These are phyloP conservation scores for Poeciliopsis turneri DNA, from an alignment of 2,797 vertebrate genomes.

Conservation along the genomic window DNA sequence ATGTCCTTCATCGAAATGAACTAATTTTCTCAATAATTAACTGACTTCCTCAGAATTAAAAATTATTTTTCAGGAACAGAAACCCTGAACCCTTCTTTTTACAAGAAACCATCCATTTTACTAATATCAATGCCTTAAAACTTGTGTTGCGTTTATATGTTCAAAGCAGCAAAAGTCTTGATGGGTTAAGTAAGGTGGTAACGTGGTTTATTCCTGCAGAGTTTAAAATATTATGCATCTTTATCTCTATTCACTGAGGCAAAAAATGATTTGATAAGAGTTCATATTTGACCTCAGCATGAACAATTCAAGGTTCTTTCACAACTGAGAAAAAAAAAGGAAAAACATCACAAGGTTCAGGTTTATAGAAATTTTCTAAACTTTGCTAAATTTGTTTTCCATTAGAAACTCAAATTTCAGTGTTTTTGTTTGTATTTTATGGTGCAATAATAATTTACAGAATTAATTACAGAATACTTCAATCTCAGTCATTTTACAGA, in stretches of 20 bases:
- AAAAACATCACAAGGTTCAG: background rate
- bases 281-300: background rate
- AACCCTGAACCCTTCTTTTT: constrained; percentile 12
- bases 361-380: background rate
- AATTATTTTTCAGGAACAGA: constrained; percentile 6
- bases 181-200: background rate
- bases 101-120: background rate
- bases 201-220: background rate
- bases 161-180: background rate
- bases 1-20: constrained; percentile 11
- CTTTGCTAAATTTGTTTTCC: background rate
- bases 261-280: background rate
- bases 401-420: no score
- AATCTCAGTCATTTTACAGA: background rate
- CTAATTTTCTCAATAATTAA: constrained; percentile 36
- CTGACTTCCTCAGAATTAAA: constrained; percentile 36
- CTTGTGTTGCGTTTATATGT: background rate
- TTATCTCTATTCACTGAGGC: background rate
- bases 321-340: background rate
- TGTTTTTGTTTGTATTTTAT: no score
- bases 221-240: background rate
- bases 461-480: background rate
- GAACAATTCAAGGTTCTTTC: background rate
- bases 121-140: background rate
- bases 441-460: no score